Conservation (phyloP, 2,888 invertebrate genomes). For the Cataglyphis livida region DNA sequence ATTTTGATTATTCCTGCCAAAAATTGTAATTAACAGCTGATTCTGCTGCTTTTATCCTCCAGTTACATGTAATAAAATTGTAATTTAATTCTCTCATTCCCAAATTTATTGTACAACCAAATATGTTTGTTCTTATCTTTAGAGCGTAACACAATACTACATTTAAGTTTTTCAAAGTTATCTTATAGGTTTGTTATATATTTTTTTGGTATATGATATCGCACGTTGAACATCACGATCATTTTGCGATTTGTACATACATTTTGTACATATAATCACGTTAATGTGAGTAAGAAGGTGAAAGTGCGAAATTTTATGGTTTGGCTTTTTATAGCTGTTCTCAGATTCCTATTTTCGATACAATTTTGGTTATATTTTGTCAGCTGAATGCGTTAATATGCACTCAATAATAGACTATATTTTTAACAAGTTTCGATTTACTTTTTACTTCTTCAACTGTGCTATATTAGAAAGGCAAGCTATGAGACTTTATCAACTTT, state of each 20-base stretch:
- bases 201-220: constrained; percentile 3
- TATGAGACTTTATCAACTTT: background rate
- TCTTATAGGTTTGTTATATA: background rate
- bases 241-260: background rate
- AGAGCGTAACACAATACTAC: background rate
- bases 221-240: background rate
- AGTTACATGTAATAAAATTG: constrained; percentile 23
- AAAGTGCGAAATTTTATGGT: background rate
- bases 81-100: constrained; percentile 23
- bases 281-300: background rate
- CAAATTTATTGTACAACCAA: background rate
- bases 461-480: background rate
- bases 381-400: background rate
- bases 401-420: background rate
- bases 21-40: background rate
- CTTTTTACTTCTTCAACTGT: background rate
- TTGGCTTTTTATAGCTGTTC: background rate
- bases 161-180: background rate
- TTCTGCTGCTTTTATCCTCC: background rate
- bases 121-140: constrained; percentile 7
- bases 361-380: background rate
- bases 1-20: constrained; percentile 35
- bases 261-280: background rate
- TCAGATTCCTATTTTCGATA: background rate
- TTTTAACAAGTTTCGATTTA: background rate